Base-by-base conservation (phyloP, 2,888 invertebrate species). In the Lepidonotus clava region DNA sequence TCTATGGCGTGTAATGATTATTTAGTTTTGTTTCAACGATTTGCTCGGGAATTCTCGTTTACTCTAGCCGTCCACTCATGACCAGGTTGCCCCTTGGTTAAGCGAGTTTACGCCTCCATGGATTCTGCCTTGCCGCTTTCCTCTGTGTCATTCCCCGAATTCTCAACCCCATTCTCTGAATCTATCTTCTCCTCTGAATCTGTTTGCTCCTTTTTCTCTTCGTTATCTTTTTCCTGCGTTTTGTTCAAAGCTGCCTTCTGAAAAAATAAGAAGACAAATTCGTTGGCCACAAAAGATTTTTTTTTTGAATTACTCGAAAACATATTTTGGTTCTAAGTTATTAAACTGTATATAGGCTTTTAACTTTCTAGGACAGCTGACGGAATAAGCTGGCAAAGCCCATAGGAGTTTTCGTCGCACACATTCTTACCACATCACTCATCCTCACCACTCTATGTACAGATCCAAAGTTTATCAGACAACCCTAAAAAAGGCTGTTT, bases 161-260 rank as follows among this genome's bases (percentile, higher is more conserved):
- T 80, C 32, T 80, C 80, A 80, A 80, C 46, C 41, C 51, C 51
- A 32, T 80, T 80, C 46, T 80, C 80, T 80, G 80, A 41, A 41
- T 41, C 32, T 80, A 21, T 80, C 51, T 41, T 18, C n/a, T 66
- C n/a, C 6, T 66, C 66, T 66, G 66, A 66, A 51, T 11, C 51
- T 51, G 14, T 14, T 11, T 51, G 14, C 11, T 51, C 51, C 80
- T 46, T 34, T 80, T 80, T 80, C n/a, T 41, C 77, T 41, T 6
- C 24, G 40, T 24, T 40, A 18, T 77, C 40, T 40, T 40, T 77
- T 32, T 80, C 46, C 28, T 41, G 46, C 46, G 6, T 46, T 71
- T 71, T 71, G 71, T 71, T 71, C 71, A 36, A 38, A 71, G 71
- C 71, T 38, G 71, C 71, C 36, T 38, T 71, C 71, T 71, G 71